Percentiles rank a stretch among this genome's conserved stretches.
Evolutionary conservation across 2,113 vertebrate genomes (phyloP).

Genomic region (Saguinus imperator): DNA sequence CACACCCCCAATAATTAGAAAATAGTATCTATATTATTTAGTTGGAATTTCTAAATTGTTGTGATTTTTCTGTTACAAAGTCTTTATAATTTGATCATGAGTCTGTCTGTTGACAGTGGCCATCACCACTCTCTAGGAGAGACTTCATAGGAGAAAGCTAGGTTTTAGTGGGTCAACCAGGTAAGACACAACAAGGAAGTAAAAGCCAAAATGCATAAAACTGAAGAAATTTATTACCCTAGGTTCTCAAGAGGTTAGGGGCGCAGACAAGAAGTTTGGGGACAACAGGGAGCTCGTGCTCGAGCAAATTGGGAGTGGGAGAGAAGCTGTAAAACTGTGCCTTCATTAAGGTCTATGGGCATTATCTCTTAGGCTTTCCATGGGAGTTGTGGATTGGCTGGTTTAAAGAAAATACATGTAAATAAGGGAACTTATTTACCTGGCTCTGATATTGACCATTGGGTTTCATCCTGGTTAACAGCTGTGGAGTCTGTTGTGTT

Average conservation of each 20-base stretch:
- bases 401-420: neutral
- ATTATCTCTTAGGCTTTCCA: neutral
- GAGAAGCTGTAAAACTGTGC: no score
- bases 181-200: neutral
- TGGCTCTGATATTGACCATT: neutral
- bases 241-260: neutral
- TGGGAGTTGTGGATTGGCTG: neutral
- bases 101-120: neutral
- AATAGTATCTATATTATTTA: neutral
- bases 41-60: neutral
- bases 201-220: neutral
- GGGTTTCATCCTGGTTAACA: neutral
- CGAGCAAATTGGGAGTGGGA: neutral
- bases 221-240: neutral
- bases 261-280: neutral
- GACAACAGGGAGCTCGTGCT: neutral
- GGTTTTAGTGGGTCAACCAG: neutral
- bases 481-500: neutral
- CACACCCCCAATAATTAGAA: no score
- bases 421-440: neutral
- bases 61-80: neutral
- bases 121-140: neutral
- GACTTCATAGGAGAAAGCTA: neutral
- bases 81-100: neutral
- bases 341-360: neutral